phyloP scores from a whole-genome alignment of 2,797 vertebrate genomes.

The Diplodus puntazzo region DNA sequence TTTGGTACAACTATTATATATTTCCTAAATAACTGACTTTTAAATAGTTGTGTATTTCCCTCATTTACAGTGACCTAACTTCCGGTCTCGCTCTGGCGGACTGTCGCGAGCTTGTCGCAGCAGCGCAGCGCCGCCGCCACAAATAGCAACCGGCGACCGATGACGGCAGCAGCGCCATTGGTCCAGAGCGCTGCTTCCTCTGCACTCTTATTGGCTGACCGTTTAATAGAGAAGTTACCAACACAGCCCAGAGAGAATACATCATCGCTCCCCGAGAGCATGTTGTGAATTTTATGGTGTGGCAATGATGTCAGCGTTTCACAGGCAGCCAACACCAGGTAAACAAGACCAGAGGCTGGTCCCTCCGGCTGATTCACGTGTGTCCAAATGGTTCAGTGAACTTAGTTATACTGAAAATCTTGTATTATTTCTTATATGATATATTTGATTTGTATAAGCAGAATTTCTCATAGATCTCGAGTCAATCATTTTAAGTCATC shows the following conservation, averaged over 20 bases:
- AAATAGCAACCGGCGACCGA: slow-evolving; percentile 46
- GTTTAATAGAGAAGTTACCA: slow-evolving; percentile 30
- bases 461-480: no score
- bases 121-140: slow-evolving; percentile 20
- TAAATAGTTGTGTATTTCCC: neutral
- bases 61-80: neutral
- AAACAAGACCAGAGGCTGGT: slow-evolving; percentile 20
- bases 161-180: slow-evolving; percentile 52
- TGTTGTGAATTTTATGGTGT: slow-evolving; percentile 48
- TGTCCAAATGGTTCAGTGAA: neutral
- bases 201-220: slow-evolving; percentile 55
- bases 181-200: slow-evolving; percentile 31
- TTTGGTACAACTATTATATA: no score
- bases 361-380: neutral
- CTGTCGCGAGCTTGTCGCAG: slow-evolving; percentile 29
- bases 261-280: slow-evolving; percentile 39
- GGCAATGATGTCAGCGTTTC: slow-evolving; percentile 62
- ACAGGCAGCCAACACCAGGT: neutral
- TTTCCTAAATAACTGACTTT: no score
- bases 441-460: neutral
- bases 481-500: neutral
- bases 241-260: slow-evolving; percentile 38
- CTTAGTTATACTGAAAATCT: neutral
- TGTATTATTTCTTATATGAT: neutral
- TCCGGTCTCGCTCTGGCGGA: neutral